Base-by-base conservation (phyloP, 2,797 vertebrate genomes). In the Sebastes itinus region DNA sequence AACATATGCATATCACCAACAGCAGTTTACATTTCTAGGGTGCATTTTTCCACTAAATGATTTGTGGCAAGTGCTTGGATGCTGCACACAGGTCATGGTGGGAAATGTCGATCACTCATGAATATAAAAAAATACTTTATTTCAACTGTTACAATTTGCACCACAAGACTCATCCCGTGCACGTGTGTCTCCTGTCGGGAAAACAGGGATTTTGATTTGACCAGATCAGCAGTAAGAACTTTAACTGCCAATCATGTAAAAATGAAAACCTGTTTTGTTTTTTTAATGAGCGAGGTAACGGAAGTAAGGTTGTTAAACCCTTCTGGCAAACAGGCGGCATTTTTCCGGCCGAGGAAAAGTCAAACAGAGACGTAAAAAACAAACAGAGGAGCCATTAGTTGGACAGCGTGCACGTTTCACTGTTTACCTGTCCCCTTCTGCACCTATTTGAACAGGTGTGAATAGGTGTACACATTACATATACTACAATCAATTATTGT, bases 361-460 rank as follows among this genome's bases (percentile, higher is more conserved):
- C 77, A 87, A 84, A 87, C 67, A 80, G 65, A 66, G 30, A 46
- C 60, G 14, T 58, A 10, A 66, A 82, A 74, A 68, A 74, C 74
- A 83, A 89, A 86, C 83, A 78, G 60, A 72, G 66, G 54, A 56
- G 78, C 72, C 60, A 33, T 46, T 56, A 27, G 75, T 59, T n/a
- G 38, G 60, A 14, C 70, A n/a, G 71, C 1, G 60, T 25, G 18
- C 72, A 59, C 81, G 70, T 49, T 62, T 33, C 56, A 52, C 25
- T 82, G 42, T 85, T 82, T 82, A 84, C 84, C 77, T 74, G 59
- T 28, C 49, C 27, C 62, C 56, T 32, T 5, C 70, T 58, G 56
- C 54, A 22, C n/a, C 72, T 87, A 63, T 90, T 77, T 89, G 85
- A 81, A 88, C 85, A 90, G 88, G 92, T 92, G 84, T 72, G 67